phyloP scores from a whole-genome alignment of 2,888 invertebrate genomes.

The Rhorus exstirpatorius region DNA sequence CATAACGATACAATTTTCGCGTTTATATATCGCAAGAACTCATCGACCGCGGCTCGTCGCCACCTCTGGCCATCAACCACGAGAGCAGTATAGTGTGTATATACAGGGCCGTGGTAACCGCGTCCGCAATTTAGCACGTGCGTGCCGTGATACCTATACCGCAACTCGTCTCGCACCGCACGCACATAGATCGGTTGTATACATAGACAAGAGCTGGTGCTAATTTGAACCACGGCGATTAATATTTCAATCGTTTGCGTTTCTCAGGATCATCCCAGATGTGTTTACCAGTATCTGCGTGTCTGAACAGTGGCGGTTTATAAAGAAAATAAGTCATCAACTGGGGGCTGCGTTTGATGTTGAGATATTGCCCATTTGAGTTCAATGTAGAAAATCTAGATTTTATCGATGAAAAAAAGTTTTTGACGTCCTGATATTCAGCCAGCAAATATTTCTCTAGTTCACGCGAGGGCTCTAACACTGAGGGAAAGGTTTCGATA shows the following conservation, averaged over 20 bases:
- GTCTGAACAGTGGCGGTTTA: no score
- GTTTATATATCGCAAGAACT: slow-evolving; percentile 22
- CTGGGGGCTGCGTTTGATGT: no score
- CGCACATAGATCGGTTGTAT: slow-evolving; percentile 48
- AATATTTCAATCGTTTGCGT: neutral
- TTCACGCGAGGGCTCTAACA: no score
- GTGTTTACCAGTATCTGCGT: no score
- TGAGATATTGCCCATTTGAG: no score
- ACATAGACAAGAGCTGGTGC: slow-evolving; percentile 6
- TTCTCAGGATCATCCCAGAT: no score
- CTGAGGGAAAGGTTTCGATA: no score
- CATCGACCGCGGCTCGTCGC: slow-evolving; percentile 50
- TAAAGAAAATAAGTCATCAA: no score
- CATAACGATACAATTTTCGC: neutral
- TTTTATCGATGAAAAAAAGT: no score
- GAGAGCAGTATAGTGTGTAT: slow-evolving; percentile 8
- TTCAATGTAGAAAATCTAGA: no score
- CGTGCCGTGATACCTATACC: slow-evolving; percentile 73
- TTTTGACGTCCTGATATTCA: no score
- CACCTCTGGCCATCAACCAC: slow-evolving; percentile 50
- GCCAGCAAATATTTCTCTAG: no score
- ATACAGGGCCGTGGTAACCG: slow-evolving; percentile 67
- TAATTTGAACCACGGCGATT: neutral
- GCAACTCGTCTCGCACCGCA: slow-evolving; percentile 69
- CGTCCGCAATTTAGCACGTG: slow-evolving; percentile 79